Evolutionary conservation across 2,113 vertebrate species (phyloP).

Genomic region (Apaloderma vittatum): DNA sequence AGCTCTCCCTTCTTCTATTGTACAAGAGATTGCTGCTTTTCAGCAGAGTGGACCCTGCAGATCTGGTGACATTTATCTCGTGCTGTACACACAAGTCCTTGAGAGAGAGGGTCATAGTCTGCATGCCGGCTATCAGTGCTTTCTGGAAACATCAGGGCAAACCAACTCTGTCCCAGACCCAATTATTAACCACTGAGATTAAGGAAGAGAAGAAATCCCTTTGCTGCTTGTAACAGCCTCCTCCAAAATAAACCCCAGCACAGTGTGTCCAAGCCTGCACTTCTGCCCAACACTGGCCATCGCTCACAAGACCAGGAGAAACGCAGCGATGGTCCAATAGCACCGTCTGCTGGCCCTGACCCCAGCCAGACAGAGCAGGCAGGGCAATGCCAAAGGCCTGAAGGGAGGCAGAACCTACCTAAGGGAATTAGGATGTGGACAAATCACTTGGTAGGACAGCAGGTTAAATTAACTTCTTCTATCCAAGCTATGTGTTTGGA

Average conservation of each 20-base stretch:
- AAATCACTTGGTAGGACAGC: background rate
- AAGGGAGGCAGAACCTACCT: background rate
- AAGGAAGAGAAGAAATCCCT: background rate
- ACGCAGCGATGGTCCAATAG: background rate
- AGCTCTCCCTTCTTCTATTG: background rate
- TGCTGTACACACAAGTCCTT: background rate
- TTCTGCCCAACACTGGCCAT: background rate
- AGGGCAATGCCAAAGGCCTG: background rate
- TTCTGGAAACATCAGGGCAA: background rate
- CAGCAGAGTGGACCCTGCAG: background rate
- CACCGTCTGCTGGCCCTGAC: background rate
- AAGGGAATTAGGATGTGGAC: background rate
- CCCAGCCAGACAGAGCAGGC: background rate
- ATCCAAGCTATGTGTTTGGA: background rate
- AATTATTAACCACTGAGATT: background rate
- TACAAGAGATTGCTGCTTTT: background rate
- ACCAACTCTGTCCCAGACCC: background rate
- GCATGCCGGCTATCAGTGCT: background rate
- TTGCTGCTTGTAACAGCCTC: background rate
- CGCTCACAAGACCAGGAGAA: fast-evolving
- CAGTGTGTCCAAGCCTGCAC: background rate
- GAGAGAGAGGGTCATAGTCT: background rate
- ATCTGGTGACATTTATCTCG: background rate
- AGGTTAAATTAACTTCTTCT: background rate
- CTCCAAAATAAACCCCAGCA: background rate